Percentiles rank a stretch among this genome's conserved stretches.
Evolutionary conservation across 2,888 invertebrate genomes (phyloP).

Genomic region (Mimachlamys varia): DNA sequence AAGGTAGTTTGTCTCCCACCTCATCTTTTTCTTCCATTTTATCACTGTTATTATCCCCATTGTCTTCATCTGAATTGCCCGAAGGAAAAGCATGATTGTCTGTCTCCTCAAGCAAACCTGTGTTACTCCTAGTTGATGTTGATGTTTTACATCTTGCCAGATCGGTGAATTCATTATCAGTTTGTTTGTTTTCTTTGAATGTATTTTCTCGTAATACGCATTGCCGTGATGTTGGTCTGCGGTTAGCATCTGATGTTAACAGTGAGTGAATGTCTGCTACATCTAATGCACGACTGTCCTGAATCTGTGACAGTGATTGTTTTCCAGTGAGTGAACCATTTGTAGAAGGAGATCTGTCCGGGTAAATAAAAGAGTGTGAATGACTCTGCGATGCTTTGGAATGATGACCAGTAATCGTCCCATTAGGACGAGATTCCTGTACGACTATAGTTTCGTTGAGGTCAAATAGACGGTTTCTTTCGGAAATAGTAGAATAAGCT

Average conservation of each 20-base stretch:
- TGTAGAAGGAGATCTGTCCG: background rate
- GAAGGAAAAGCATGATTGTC: background rate
- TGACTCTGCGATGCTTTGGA: background rate
- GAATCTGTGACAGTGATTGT: background rate
- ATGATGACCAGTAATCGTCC: background rate
- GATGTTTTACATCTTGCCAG: background rate
- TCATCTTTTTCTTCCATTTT: background rate
- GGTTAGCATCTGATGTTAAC: slow-evolving; percentile 19
- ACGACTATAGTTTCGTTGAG: background rate
- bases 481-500: slow-evolving; percentile 32
- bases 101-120: background rate
- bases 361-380: background rate
- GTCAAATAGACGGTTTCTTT: slow-evolving; percentile 2
- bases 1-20: background rate
- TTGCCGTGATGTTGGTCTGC: slow-evolving; percentile 32
- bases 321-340: background rate
- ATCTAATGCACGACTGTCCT: slow-evolving; percentile 32
- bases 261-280: slow-evolving; percentile 6
- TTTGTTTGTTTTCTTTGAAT: background rate
- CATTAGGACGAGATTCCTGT: background rate
- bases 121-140: background rate
- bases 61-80: background rate
- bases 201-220: background rate
- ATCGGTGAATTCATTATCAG: slow-evolving; percentile 15
- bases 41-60: background rate